phyloP scores from a whole-genome alignment of 2,888 invertebrate genomes.

The Phalera bucephala region DNA sequence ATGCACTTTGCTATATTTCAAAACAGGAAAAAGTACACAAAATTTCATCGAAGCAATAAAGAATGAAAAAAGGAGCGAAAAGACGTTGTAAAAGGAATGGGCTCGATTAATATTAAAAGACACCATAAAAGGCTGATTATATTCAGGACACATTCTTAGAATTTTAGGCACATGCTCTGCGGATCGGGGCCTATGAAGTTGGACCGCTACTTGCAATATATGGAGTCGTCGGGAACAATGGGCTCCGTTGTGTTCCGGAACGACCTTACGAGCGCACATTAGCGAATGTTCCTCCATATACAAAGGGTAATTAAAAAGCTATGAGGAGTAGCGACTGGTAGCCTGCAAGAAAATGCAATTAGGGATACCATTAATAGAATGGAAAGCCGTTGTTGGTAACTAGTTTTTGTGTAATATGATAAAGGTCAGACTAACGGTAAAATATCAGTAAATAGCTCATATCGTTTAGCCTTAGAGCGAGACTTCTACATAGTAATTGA shows the following conservation, averaged over 20 bases:
- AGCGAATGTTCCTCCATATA: constrained; percentile 69
- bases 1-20: constrained; percentile 36
- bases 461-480: too few relatives aligned
- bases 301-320: constrained; percentile 73
- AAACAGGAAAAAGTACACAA: constrained; percentile 20
- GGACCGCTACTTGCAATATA: constrained; percentile 74
- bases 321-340: constrained; percentile 49
- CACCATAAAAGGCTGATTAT: constrained; percentile 57
- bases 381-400: constrained; percentile 19
- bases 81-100: constrained; percentile 22
- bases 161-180: constrained; percentile 58
- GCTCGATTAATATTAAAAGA: constrained; percentile 50
- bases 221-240: constrained; percentile 69
- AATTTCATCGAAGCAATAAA: constrained; percentile 12
- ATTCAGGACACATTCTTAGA: constrained; percentile 72
- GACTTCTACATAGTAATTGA: too few relatives aligned
- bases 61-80: constrained; percentile 19
- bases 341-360: constrained; percentile 49
- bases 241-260: constrained; percentile 63
- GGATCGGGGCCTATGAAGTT: constrained; percentile 59
- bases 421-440: not conserved
- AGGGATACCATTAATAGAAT: constrained; percentile 39
- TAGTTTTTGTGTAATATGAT: not conserved
- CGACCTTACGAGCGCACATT: constrained; percentile 63
- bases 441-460: not conserved